A percentile compares a stretch with the other conserved stretches of the same genome.
These are phyloP conservation scores for Tricholaema leucomelas DNA, from an alignment of 2,113 vertebrate genomes.

Conservation along the genomic window DNA sequence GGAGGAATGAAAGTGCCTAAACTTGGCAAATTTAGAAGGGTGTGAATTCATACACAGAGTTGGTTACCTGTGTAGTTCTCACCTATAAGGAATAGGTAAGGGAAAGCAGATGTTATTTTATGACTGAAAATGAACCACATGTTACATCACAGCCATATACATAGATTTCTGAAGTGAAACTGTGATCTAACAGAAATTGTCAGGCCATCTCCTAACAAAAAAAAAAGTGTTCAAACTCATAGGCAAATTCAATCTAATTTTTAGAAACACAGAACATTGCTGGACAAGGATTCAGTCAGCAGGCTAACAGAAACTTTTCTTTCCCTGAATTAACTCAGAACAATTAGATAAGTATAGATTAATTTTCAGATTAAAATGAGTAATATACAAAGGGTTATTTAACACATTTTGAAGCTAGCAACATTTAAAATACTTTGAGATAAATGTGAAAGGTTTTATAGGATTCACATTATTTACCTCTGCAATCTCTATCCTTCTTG, in stretches of 20 bases:
- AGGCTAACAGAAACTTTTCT: background rate
- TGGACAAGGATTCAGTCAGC: background rate
- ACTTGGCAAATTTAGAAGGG: slow-evolving; percentile 5
- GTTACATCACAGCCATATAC: background rate
- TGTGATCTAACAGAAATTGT: background rate
- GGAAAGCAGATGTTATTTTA: background rate
- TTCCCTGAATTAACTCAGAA: background rate
- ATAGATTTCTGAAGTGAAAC: background rate
- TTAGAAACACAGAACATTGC: background rate
- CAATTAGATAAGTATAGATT: background rate
- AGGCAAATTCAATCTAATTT: background rate
- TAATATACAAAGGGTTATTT: background rate
- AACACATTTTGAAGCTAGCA: background rate
- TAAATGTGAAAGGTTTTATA: background rate
- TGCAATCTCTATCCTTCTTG: slow-evolving; percentile 86
- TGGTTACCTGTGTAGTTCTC: background rate
- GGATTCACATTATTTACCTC: slow-evolving; percentile 80
- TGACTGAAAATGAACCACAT: background rate
- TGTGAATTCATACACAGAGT: background rate
- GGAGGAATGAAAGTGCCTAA: background rate
- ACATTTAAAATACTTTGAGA: background rate
- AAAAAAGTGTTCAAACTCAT: background rate
- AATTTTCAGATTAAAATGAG: background rate
- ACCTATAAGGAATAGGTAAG: background rate
- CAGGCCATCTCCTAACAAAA: background rate